phyloP scores from a whole-genome alignment of 2,888 invertebrate species.

The Linnaemya vulpina region DNA sequence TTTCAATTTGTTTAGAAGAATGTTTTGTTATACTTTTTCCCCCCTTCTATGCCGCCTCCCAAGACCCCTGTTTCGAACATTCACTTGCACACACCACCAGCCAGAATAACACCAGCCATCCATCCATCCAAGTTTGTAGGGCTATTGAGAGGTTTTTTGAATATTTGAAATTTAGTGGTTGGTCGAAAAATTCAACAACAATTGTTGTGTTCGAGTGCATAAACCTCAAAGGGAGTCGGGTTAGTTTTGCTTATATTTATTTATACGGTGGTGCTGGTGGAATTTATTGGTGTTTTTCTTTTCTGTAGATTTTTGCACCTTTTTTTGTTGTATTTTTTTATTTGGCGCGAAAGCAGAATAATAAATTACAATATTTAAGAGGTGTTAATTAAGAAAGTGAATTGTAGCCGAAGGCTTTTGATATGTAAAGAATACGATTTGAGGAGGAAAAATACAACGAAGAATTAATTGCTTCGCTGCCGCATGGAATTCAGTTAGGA shows the following conservation, averaged over 20 bases:
- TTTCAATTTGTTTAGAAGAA: constrained; percentile 47
- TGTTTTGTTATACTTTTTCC: constrained; percentile 8
- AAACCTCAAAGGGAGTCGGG: constrained; percentile 50
- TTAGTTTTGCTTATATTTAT: constrained; percentile 23
- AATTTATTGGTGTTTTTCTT: constrained; percentile 50
- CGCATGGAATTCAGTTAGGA: too few species aligned
- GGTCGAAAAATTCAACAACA: constrained; percentile 47
- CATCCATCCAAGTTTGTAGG: constrained; percentile 24
- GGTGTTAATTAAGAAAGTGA: constrained; percentile 33
- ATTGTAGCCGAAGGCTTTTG: constrained; percentile 11
- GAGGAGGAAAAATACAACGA: background rate
- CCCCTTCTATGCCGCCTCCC: too few species aligned
- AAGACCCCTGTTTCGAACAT: background rate
- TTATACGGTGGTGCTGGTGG: constrained; percentile 12
- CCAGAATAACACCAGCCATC: background rate
- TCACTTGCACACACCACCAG: background rate
- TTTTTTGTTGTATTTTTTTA: too few species aligned
- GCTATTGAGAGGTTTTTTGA: constrained; percentile 52
- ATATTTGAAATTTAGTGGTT: constrained; percentile 57
- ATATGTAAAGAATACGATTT: background rate
- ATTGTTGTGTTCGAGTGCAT: constrained; percentile 55
- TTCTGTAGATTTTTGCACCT: constrained; percentile 33
- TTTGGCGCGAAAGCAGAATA: constrained; percentile 55
- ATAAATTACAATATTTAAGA: constrained; percentile 14
- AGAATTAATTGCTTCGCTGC: too few species aligned